Evolutionary conservation across 2,888 invertebrate genomes (phyloP).

Genomic region (Yponomeuta sedellus): DNA sequence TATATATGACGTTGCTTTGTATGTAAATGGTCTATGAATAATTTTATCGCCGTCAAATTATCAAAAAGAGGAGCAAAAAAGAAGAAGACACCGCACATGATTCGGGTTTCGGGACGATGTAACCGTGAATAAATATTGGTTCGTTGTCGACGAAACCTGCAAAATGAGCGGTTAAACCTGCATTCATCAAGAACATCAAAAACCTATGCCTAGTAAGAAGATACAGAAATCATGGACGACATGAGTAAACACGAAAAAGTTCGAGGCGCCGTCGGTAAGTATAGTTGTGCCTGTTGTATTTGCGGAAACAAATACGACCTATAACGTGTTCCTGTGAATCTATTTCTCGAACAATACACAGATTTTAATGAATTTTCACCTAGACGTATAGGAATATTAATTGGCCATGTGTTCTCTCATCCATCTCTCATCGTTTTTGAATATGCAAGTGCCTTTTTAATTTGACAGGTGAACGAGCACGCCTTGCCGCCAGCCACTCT

Average conservation of each 20-base stretch:
- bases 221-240: not conserved
- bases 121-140: conserved; percentile 84
- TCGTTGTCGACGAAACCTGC: conserved; percentile 99
- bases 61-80: conserved; percentile 20
- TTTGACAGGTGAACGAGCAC: conserved; percentile 72
- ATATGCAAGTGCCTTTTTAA: conserved; percentile 71
- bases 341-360: conserved; percentile 18
- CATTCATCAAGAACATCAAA: conserved; percentile 7
- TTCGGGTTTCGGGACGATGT: conserved; percentile 92
- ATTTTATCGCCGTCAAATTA: not conserved
- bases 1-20: not conserved
- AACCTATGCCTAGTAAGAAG: conserved; percentile 2
- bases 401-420: conserved; percentile 26
- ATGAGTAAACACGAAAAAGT: not conserved
- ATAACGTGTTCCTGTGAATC: conserved; percentile 12
- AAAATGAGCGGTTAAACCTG: conserved; percentile 80
- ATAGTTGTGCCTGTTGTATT: not conserved
- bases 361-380: conserved; percentile 12
- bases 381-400: not conserved
- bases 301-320: not conserved
- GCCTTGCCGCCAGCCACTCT: conserved; percentile 70
- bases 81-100: conserved; percentile 77
- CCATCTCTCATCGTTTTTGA: conserved; percentile 49
- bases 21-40: not conserved
- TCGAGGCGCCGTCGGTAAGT: not conserved